Percentiles rank a stretch among this genome's conserved stretches.
Evolutionary conservation across 2,113 vertebrate genomes (phyloP).

Genomic region (Tor tambroides): DNA sequence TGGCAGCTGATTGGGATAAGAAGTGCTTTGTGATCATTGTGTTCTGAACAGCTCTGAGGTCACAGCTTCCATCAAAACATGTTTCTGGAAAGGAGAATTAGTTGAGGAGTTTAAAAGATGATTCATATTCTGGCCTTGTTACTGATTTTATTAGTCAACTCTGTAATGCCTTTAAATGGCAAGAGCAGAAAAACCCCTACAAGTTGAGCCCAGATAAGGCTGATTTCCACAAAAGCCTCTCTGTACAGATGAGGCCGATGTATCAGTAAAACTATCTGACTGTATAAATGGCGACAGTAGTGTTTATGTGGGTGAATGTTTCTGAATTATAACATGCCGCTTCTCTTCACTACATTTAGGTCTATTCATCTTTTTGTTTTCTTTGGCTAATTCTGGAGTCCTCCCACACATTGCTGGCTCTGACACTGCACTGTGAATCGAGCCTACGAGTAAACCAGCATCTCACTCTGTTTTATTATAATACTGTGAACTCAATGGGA

Average conservation of each 20-base stretch:
- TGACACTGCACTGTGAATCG: slow-evolving; percentile 58
- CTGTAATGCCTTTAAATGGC: slow-evolving; percentile 38
- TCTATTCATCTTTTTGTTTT: slow-evolving; percentile 71
- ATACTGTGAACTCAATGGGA: slow-evolving; percentile 14
- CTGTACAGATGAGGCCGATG: neutral
- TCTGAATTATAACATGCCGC: slow-evolving; percentile 72
- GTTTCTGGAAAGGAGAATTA: slow-evolving; percentile 52
- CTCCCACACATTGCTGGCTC: slow-evolving; percentile 68
- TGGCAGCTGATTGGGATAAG: slow-evolving; percentile 45
- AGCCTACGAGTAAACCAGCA: slow-evolving; percentile 58
- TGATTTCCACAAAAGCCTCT: slow-evolving; percentile 27
- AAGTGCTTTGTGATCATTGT: slow-evolving; percentile 50
- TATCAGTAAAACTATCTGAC: neutral
- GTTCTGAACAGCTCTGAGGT: slow-evolving; percentile 46
- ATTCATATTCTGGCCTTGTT: slow-evolving; percentile 34
- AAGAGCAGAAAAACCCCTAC: neutral
- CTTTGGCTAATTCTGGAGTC: slow-evolving; percentile 75
- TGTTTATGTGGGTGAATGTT: slow-evolving; percentile 69
- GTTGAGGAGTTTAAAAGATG: slow-evolving; percentile 13
- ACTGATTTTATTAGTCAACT: slow-evolving; percentile 46
- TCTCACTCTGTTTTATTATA: slow-evolving; percentile 29
- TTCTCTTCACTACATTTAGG: slow-evolving; percentile 66
- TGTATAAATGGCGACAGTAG: slow-evolving; percentile 68
- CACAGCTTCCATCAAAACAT: slow-evolving; percentile 42
- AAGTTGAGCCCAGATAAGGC: slow-evolving; percentile 20